Evolutionary conservation across 64 coral and sea anemone genomes (phyloP), one percentile per base, ranked within the genome.

Genomic region (Pocillopora damicornis): DNA sequence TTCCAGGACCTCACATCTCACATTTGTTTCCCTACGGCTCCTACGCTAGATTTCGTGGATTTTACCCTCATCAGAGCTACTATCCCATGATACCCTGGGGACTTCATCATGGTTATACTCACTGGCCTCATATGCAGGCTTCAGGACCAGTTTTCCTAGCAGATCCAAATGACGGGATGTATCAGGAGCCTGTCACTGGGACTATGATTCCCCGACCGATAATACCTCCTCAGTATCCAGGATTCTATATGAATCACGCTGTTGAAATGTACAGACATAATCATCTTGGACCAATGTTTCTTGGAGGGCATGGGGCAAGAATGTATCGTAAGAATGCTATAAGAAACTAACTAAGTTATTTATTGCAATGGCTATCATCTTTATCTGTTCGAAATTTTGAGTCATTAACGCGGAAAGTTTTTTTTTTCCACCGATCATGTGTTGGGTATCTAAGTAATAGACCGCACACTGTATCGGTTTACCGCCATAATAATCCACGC

Each of bases 161-260:
- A 18, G 87, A 93, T 63, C 92, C 87, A 22, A 93, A 93, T 73
- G 92, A 93, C 63, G 92, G 92, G 20, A 72, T 93, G 87, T 93
- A 93, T 62, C 92, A 93, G 74, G 92, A 85, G 59, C 92, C 92
- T 18, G 75, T 88, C 16, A 93, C 92, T 16, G 92, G 92, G 18
- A 84, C 92, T 45, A 80, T 93, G 14, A 85, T 93, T 15, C 92
- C 80, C 2, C 88, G 92, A 66, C 92, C 92, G 8, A 81, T 93
- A 42, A 89, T 93, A 88, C 92, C 92, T 26, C 87, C 76, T 13
- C 92, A 93, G 30, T 89, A 89, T 34, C 92, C 92, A 51, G 92
- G 83, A 16, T 82, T 93, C 42, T 51, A 2, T 57, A 69, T 93
- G 87, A 73, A 86, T 88, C 87, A 86, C 62, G 84, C 63, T n/a